Base-by-base conservation (phyloP, 2,888 invertebrate genomes). In the Drosophila maculinotata region DNA sequence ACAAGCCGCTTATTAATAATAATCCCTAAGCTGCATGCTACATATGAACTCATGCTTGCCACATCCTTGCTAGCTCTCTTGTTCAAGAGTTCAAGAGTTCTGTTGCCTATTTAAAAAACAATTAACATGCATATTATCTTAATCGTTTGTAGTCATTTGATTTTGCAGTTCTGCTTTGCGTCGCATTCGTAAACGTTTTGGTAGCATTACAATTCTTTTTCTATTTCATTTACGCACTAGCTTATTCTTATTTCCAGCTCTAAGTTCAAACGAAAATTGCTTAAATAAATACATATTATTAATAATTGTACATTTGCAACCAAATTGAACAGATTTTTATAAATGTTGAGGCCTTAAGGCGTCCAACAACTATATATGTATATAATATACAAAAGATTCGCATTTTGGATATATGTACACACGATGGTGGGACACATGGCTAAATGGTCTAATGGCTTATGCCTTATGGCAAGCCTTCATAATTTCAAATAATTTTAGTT, bases 401-500 rank as follows among this genome's bases (percentile, higher is more conserved):
- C 48, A 56, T 65, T 65, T 48, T 54, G 47, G 38, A 35, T 67
- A 33, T 25, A 71, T 49, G 39, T 65, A 39, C 31, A 49, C n/a
- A 35, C 51, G 53, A 57, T 48, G 41, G 48, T 15, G n/a, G 3
- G 59, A 52, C 73, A 71, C 66, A 73, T 73, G 73, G 64, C 65
- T 42, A 59, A 76, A 71, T 56, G 47, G 20, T 57, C 44, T 58
- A 57, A 17, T 76, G 72, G 63, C 56, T 52, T 39, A 17, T 76
- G 72, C 59, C 56, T 52, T 39, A 65, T 76, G 65, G 72, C 72
- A 63, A 63, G 68, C 57, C 68, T 63, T 75, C 78, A 75, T 67
- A 75, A 72, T 77, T 77, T 77, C 56, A 54, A 76, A 72, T 67
- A 57, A 72, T 63, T 74, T 72, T 72, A 35, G 58, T 53, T 49